phyloP scores from a whole-genome alignment of 2,888 invertebrate species.

The Polymixis flavicincta region DNA sequence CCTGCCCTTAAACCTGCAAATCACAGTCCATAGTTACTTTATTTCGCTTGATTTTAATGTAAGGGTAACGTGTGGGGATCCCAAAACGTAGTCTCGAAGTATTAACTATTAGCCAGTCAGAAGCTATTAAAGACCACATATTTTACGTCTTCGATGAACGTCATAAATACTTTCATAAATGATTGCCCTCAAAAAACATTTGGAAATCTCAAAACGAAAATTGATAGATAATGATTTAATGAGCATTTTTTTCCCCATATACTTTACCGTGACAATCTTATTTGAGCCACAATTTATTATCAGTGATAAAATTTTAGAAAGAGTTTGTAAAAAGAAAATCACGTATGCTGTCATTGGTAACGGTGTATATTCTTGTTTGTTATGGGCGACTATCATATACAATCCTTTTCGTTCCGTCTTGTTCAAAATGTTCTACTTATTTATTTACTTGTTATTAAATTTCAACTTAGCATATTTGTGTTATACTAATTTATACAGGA shows the following conservation, averaged over 20 bases:
- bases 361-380: constrained; percentile 8
- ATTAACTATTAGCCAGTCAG: constrained; percentile 18
- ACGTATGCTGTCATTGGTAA: constrained; percentile 15
- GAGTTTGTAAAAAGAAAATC: constrained; percentile 8
- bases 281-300: not conserved
- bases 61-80: constrained; percentile 19
- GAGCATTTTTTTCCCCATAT: constrained; percentile 29
- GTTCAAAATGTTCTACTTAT: constrained; percentile 24
- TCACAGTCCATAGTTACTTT: constrained; percentile 36
- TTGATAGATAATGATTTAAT: constrained; percentile 15
- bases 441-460: constrained; percentile 11
- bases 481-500: constrained; percentile 8
- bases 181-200: not conserved
- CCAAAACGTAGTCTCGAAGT: constrained; percentile 51
- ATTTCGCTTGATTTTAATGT: constrained; percentile 26
- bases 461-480: not conserved
- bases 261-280: not conserved
- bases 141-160: too few species aligned
- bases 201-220: not conserved
- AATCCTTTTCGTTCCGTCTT: constrained; percentile 13
- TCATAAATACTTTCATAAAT: not conserved
- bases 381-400: constrained; percentile 5
- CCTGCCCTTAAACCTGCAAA: constrained; percentile 28
- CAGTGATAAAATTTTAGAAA: not conserved
- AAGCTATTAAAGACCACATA: not conserved